These are phyloP conservation scores for Nemoura dubitans DNA, from an alignment of 2,888 invertebrate species.

Conservation along the genomic window DNA sequence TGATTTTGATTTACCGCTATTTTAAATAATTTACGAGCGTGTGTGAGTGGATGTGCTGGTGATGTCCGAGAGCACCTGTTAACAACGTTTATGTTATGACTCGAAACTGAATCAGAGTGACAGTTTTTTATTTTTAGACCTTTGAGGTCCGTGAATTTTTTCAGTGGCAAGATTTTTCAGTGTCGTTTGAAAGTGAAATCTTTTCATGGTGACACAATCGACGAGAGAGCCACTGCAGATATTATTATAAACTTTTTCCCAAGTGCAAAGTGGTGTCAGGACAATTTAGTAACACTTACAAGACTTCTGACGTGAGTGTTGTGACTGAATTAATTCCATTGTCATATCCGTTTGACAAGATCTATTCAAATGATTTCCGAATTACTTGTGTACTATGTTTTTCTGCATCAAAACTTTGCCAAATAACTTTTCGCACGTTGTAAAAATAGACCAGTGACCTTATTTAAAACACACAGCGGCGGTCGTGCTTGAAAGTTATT, in stretches of 20 bases:
- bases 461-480: conserved; percentile 14
- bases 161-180: neutral
- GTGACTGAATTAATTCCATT: conserved; percentile 13
- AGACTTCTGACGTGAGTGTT: conserved; percentile 9
- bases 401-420: conserved; percentile 25
- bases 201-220: conserved; percentile 31
- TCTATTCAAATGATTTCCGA: neutral
- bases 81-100: neutral
- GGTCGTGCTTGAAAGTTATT: neutral
- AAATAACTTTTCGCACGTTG: conserved; percentile 36
- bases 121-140: neutral
- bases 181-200: conserved; percentile 38
- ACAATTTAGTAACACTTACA: conserved; percentile 20
- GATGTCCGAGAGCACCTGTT: conserved; percentile 13
- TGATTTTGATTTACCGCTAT: conserved; percentile 36
- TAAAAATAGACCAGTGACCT: conserved; percentile 42
- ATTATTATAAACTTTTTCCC: neutral
- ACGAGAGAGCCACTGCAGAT: neutral
- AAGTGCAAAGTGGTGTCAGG: conserved; percentile 40
- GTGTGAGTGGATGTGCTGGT: neutral
- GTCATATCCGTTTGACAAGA: conserved; percentile 32
- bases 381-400: conserved; percentile 8
- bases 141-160: neutral
- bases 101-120: neutral
- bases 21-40: conserved; percentile 10